Evolutionary conservation across 1,140 invertebrate genomes (phyloP), one percentile per base, ranked within the genome.

Genomic region (Ericerus pela): DNA sequence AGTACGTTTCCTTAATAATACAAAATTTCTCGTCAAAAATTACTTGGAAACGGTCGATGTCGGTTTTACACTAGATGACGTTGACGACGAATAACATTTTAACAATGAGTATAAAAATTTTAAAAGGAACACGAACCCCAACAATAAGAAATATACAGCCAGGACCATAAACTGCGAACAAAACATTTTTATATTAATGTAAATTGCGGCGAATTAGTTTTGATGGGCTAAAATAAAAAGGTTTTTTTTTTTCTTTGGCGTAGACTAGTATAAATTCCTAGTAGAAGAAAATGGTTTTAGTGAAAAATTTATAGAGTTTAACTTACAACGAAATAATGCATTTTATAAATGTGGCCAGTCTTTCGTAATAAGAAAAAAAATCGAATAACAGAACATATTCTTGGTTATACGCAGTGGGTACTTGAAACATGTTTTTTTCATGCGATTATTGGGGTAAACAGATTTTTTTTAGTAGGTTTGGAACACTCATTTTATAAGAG

Each of bases 121-220:
- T 16, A 47, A 47, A 18, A 47, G 41, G 41, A 47, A 47, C 41
- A 47, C 41, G 14, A 47, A 47, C 11, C 41, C 41, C 41, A 47
- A 22, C 8, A 47, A 20, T 8, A 47, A 47, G 41, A 47, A 47
- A 47, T 22, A 47, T 10, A 18, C 16, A 24, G 20, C 41, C 4
- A 47, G 41, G 8, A 24, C 26, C 10, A 47, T 4, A 14, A 47
- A 47, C 41, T 47, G 41, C 26, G 26, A 47, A 18, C 22, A 24
- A 47, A 47, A 33, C 30, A n/a, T n/a, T 33, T n/a, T 33, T 33
- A 8, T 8, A 8, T 33, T 33, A 10, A 33, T 8, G 30, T 10
- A 33, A n/a, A 33, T 33, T 10, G n/a, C 30, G n/a, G 8, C 8
- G n/a, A 8, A 10, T 33, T 33, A 33, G 8, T 33, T 33, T 33